Evolutionary conservation across 2,888 invertebrate genomes (phyloP).

Genomic region (Stratiomys singularior): DNA sequence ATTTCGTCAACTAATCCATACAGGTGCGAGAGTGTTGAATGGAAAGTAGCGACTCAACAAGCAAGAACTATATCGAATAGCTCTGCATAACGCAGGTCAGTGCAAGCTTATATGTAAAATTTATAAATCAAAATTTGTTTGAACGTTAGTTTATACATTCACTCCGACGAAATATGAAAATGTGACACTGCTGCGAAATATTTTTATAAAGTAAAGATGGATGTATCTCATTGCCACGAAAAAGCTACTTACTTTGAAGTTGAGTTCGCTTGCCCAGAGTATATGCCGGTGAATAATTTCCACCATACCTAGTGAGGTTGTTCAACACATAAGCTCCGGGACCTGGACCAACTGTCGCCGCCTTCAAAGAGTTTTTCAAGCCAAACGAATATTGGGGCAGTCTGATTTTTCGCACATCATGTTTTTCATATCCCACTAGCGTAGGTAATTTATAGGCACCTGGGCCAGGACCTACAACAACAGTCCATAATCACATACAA

Average conservation of each 20-base stretch:
- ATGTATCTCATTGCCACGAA: neutral
- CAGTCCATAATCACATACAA: too few species aligned
- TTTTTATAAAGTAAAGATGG: neutral
- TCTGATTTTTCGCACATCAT: constrained; percentile 69
- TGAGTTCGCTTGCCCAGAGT: constrained; percentile 65
- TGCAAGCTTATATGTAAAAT: too few species aligned
- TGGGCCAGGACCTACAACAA: constrained; percentile 70
- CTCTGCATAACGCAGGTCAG: too few species aligned
- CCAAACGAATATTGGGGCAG: constrained; percentile 65
- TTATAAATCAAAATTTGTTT: too few species aligned
- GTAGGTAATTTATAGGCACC: constrained; percentile 70
- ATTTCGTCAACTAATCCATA: too few species aligned
- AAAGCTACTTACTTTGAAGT: constrained; percentile 54
- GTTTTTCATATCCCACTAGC: constrained; percentile 69
- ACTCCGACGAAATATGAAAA: too few species aligned
- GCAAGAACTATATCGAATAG: too few species aligned
- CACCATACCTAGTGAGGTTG: constrained; percentile 60
- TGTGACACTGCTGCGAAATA: too few species aligned
- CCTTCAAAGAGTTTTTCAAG: constrained; percentile 48
- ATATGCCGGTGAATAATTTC: constrained; percentile 63
- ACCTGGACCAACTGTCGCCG: constrained; percentile 58
- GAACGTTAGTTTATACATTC: too few species aligned
- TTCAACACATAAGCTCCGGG: constrained; percentile 60
- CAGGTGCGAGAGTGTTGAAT: too few species aligned
- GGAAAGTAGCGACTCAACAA: too few species aligned